A percentile compares a stretch with the other conserved stretches of the same genome.
Evolutionary conservation across 2,113 vertebrate genomes (phyloP).

Genomic region (Salvator merianae): DNA sequence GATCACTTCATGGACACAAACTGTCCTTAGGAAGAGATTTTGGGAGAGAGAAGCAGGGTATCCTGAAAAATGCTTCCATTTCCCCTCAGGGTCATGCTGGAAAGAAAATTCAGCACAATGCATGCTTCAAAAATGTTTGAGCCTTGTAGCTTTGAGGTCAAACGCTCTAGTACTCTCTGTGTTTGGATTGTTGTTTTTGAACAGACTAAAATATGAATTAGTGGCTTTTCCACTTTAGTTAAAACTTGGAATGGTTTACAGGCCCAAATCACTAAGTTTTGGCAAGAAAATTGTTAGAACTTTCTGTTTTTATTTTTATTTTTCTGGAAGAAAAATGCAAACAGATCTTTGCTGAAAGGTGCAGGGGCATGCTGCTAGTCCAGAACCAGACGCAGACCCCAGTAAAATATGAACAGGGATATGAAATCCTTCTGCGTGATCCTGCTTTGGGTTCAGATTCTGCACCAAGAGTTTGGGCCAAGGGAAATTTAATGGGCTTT

Average conservation of each 20-base stretch:
- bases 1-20: too few species aligned
- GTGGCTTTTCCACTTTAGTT: constrained; percentile 46
- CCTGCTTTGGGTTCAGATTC: neutral
- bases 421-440: too few species aligned
- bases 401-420: constrained; percentile 56
- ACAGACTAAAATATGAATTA: constrained; percentile 13
- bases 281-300: constrained; percentile 51
- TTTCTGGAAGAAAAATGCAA: constrained; percentile 23
- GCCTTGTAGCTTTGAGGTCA: too few species aligned
- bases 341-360: constrained; percentile 66
- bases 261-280: constrained; percentile 31
- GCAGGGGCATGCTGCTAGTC: too few species aligned
- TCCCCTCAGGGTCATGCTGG: neutral
- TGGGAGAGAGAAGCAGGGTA: neutral
- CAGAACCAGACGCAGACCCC: constrained; percentile 65
- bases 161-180: too few species aligned
- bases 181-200: too few species aligned
- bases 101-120: too few species aligned
- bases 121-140: too few species aligned
- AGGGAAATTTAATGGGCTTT: too few species aligned
- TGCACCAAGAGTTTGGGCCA: neutral
- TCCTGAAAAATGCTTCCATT: too few species aligned
- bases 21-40: too few species aligned
- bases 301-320: neutral
- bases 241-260: constrained; percentile 51